Evolutionary conservation across 92 coral and sea anemone species (phyloP).

Genomic region (Ricordea florida): DNA sequence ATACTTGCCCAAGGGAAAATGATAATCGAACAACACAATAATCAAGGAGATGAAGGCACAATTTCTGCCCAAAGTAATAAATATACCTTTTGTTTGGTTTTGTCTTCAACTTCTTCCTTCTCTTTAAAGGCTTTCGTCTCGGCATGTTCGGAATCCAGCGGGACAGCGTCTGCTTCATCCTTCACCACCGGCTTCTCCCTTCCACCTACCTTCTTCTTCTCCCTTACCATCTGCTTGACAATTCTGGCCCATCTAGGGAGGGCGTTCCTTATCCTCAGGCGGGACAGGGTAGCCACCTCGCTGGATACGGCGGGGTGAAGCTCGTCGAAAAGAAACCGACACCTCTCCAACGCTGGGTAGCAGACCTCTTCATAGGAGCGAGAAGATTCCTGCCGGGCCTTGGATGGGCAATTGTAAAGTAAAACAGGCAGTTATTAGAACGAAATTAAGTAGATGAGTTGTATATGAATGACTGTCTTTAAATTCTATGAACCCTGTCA

Average conservation of each 20-base stretch:
- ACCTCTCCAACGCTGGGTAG: constrained; percentile 90
- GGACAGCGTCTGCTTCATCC: constrained; percentile 60
- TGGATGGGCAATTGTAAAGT: not conserved
- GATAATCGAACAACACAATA: no score
- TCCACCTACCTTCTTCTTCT: constrained; percentile 53
- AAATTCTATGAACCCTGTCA: no score
- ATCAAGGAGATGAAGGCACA: no score
- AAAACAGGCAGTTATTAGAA: no score
- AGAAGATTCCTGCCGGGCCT: constrained; percentile 98
- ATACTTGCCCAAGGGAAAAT: no score
- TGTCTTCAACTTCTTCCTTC: constrained; percentile 54
- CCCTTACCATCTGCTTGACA: constrained; percentile 79
- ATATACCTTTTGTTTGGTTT: constrained; percentile 26
- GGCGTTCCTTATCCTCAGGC: constrained; percentile 75
- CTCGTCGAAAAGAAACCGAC: constrained; percentile 83
- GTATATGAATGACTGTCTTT: no score
- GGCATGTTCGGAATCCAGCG: not conserved
- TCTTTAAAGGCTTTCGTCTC: constrained; percentile 59
- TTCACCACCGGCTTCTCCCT: constrained; percentile 45
- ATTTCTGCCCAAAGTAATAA: no score
- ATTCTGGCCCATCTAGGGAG: constrained; percentile 87
- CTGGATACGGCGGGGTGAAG: constrained; percentile 97
- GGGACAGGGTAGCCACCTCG: constrained; percentile 80
- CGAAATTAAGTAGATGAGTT: no score
- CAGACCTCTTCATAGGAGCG: constrained; percentile 98